Percentiles rank a stretch among this genome's conserved stretches.
Evolutionary conservation across 2,113 vertebrate genomes (phyloP).

Genomic region (Motacilla alba): DNA sequence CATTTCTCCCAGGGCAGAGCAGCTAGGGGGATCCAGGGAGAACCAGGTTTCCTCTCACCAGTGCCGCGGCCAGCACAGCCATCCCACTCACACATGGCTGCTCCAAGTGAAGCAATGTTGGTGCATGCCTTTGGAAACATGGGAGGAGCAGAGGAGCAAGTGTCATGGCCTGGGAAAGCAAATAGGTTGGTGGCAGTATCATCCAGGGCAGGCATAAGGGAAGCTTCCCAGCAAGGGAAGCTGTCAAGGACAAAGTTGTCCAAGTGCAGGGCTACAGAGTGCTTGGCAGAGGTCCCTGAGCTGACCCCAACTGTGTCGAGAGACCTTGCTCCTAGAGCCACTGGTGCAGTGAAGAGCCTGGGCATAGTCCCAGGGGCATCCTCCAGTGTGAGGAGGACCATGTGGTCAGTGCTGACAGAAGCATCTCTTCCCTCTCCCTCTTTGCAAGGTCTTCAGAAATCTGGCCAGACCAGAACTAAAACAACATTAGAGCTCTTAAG

Average conservation of each 20-base stretch:
- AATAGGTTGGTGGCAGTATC: background rate
- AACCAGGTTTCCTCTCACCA: background rate
- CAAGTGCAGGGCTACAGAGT: background rate
- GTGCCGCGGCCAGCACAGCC: accelerated
- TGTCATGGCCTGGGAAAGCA: background rate
- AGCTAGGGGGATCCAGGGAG: background rate
- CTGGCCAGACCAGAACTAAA: background rate
- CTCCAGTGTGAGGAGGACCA: background rate
- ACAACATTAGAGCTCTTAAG: background rate
- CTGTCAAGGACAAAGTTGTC: background rate
- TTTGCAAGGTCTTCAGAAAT: background rate
- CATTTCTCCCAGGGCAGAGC: background rate
- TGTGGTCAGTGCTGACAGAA: background rate
- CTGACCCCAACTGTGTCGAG: background rate
- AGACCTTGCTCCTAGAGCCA: background rate
- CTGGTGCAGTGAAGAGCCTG: background rate
- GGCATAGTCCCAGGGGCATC: background rate
- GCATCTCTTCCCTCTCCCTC: background rate
- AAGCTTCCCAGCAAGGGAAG: background rate
- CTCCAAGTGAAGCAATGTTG: background rate
- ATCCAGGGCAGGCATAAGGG: background rate
- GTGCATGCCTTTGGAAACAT: background rate
- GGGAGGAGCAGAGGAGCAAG: background rate
- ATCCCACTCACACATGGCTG: background rate
- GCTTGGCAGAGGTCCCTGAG: background rate